Evolutionary conservation across 2,797 vertebrate genomes (phyloP).

Genomic region (Dicrostonyx torquatus): DNA sequence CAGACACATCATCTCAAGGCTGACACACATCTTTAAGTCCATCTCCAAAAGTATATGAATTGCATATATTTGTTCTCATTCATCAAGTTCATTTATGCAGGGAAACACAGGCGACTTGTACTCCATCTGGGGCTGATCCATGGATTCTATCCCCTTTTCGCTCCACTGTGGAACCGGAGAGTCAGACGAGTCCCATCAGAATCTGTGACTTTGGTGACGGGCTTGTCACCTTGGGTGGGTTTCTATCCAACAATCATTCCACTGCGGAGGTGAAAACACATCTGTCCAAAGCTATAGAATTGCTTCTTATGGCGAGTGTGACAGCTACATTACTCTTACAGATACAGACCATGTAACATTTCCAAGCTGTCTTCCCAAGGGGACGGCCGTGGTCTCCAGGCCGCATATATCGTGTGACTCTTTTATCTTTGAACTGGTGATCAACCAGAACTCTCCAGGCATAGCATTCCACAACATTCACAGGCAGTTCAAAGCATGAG

Average conservation of each 20-base stretch:
- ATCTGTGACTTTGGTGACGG: constrained; percentile 64
- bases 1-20: constrained; percentile 79
- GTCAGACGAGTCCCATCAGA: constrained; percentile 66
- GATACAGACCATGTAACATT: constrained; percentile 74
- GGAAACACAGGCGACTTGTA: constrained; percentile 82
- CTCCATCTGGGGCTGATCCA: constrained; percentile 75
- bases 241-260: constrained; percentile 69
- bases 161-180: constrained; percentile 68
- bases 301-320: constrained; percentile 76
- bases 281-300: constrained; percentile 77
- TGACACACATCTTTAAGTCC: constrained; percentile 79
- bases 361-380: constrained; percentile 73
- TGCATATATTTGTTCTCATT: constrained; percentile 87
- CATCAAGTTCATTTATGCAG: constrained; percentile 82
- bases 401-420: constrained; percentile 52
- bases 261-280: constrained; percentile 71
- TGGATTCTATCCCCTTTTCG: constrained; percentile 73
- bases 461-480: constrained; percentile 76
- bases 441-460: constrained; percentile 63
- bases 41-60: constrained; percentile 81
- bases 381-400: constrained; percentile 66
- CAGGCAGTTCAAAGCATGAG: constrained; percentile 81
- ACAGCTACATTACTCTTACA: constrained; percentile 79
- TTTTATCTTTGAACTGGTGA: constrained; percentile 63
- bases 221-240: constrained; percentile 75